A percentile compares a stretch with the other conserved stretches of the same genome.
phyloP scores from a whole-genome alignment of 2,888 invertebrate species.

The Lampropteryx suffumata region DNA sequence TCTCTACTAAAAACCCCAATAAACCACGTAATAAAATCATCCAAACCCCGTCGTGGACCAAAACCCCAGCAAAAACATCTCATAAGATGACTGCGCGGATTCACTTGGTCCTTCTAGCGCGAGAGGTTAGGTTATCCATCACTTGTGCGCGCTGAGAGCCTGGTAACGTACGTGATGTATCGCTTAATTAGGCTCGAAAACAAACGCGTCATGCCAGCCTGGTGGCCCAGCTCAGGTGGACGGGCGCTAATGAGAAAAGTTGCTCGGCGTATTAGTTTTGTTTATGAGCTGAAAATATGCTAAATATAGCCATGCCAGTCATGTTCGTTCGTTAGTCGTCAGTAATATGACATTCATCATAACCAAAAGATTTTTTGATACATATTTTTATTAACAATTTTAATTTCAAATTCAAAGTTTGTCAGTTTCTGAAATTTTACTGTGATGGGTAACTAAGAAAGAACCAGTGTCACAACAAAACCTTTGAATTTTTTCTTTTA shows the following conservation, averaged over 20 bases:
- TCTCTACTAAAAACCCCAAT: conserved; percentile 30
- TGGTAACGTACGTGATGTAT: conserved; percentile 54
- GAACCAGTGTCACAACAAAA: background rate
- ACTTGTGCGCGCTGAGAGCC: conserved; percentile 36
- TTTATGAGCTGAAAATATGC: conserved; percentile 2
- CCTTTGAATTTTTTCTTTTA: background rate
- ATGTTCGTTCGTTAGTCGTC: background rate
- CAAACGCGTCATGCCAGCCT: conserved; percentile 31
- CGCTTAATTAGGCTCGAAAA: conserved; percentile 52
- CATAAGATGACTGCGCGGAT: conserved; percentile 36
- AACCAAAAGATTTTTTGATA: too few relatives aligned
- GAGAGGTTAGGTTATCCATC: conserved; percentile 31
- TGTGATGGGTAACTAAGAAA: too few relatives aligned
- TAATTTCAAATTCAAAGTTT: too few relatives aligned
- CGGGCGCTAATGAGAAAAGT: conserved; percentile 27
- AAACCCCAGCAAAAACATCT: conserved; percentile 28
- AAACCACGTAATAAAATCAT: conserved; percentile 35
- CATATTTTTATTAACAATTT: too few relatives aligned
- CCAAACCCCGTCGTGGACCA: conserved; percentile 18
- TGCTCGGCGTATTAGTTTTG: conserved; percentile 18
- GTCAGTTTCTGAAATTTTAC: too few relatives aligned
- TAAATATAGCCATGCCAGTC: background rate
- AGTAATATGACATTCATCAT: too few relatives aligned
- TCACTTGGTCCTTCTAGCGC: conserved; percentile 25
- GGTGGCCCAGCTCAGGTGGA: conserved; percentile 27